These are phyloP conservation scores for Plectropomus leopardus DNA, from an alignment of 2,113 vertebrate genomes.

Conservation along the genomic window DNA sequence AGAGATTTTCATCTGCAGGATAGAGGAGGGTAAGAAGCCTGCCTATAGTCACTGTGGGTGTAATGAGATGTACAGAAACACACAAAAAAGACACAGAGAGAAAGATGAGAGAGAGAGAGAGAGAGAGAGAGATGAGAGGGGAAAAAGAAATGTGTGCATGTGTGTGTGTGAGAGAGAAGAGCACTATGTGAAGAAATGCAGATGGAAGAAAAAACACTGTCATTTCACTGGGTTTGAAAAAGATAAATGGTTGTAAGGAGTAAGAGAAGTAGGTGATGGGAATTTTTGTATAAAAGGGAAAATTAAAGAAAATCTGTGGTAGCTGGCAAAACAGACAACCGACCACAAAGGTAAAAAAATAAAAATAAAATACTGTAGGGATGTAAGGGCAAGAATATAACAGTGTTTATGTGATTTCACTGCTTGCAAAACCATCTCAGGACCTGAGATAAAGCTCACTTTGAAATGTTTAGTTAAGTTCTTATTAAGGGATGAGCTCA, in stretches of 20 bases:
- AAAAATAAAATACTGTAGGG: not conserved
- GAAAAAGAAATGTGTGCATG: not conserved
- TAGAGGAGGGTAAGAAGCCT: slow-evolving; percentile 40
- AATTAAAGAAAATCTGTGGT: not conserved
- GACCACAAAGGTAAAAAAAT: not conserved
- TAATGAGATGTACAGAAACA: slow-evolving; percentile 64
- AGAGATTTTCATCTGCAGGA: slow-evolving; percentile 57
- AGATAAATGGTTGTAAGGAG: not conserved
- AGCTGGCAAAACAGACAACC: not conserved
- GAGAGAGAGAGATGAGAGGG: slow-evolving; percentile 19
- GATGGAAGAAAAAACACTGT: not conserved
- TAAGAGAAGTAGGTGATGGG: not conserved
- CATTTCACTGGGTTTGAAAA: not conserved
- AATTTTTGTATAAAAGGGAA: not conserved
- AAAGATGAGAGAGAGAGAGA: slow-evolving; percentile 36
- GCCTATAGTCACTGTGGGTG: slow-evolving; percentile 67
- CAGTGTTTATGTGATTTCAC: not conserved
- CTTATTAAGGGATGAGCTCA: not conserved
- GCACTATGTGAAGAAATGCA: not conserved
- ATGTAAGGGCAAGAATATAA: not conserved
- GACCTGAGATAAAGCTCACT: not conserved
- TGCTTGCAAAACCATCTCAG: too few relatives aligned
- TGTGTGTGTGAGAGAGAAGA: not conserved
- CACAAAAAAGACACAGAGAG: not conserved
- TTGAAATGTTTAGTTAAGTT: not conserved